Evolutionary conservation across 2,113 vertebrate species (phyloP).

Genomic region (Caranx ignobilis): DNA sequence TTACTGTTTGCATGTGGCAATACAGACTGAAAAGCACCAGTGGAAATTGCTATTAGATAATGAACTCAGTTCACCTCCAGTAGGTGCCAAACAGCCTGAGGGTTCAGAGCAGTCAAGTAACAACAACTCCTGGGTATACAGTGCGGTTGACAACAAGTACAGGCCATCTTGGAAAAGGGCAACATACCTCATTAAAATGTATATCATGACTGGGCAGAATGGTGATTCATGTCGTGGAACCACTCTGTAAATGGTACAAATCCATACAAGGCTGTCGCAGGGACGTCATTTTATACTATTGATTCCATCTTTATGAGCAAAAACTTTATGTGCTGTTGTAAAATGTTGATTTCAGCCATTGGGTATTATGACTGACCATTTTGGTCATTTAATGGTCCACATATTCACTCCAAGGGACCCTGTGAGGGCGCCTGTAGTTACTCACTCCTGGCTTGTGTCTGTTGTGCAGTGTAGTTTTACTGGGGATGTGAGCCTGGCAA

Average conservation of each 20-base stretch:
- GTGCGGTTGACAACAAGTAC: conserved; percentile 67
- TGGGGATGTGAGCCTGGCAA: conserved; percentile 54
- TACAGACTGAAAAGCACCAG: conserved; percentile 49
- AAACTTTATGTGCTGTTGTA: conserved; percentile 70
- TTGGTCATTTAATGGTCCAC: conserved; percentile 70
- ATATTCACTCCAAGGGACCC: conserved; percentile 61
- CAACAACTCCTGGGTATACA: conserved; percentile 74
- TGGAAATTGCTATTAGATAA: conserved; percentile 78
- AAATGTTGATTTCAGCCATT: conserved; percentile 74
- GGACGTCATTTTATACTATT: conserved; percentile 57
- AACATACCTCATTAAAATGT: conserved; percentile 71
- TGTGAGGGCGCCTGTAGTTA: conserved; percentile 48
- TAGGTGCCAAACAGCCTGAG: conserved; percentile 75
- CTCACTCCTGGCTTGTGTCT: conserved; percentile 57
- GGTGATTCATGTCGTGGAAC: conserved; percentile 54
- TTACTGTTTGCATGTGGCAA: conserved; percentile 66
- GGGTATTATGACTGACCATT: conserved; percentile 70
- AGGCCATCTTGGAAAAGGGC: conserved; percentile 61
- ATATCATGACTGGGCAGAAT: conserved; percentile 37
- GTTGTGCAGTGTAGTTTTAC: conserved; percentile 49
- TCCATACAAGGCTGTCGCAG: conserved; percentile 48
- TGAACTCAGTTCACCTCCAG: conserved; percentile 72
- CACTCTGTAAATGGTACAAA: conserved; percentile 55
- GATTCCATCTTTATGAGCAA: conserved; percentile 68
- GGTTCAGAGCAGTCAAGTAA: conserved; percentile 75